Evolutionary conservation across 2,113 vertebrate species (phyloP), one percentile per base, ranked within the genome.

Genomic region (Chaetodon auriga): DNA sequence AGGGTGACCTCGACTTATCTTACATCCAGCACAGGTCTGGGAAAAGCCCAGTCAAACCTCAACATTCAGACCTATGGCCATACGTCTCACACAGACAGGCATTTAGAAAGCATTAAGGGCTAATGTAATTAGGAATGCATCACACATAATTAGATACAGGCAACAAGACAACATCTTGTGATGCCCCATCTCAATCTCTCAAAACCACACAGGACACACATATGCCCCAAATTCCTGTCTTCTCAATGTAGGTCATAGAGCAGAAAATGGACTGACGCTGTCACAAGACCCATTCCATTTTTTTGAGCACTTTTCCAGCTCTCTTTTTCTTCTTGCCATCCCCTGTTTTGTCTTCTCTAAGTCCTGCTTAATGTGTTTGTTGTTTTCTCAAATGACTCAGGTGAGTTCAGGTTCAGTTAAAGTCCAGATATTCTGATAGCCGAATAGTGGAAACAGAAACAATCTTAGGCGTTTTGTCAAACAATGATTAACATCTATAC

Each of bases 101-200:
- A 79, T 82, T 87, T 71, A 81, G 73, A 78, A 58, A 45, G 54
- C 38, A 80, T 90, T 65, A 58, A 54, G 2, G 1, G 10, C 38
- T 86, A 78, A 87, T 30, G 57, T 70, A 45, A 25, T 86, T 78
- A 73, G 84, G 85, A 73, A 81, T 81, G 70, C 70, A 82, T 90
- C 71, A 81, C 63, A 46, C 49, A 89, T 77, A 88, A 88, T 76
- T 75, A 70, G 49, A 90, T 79, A 75, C 55, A 83, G 15, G 14
- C 19, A 72, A 74, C 65, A 57, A 64, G 14, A 30, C 30, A 84
- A 86, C 76, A 73, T 81, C 62, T 82, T 77, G 90, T 81, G 16
- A 74, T 63, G 48, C 9, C 62, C 54, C 14, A 66, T 83, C 51
- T 53, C 60, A 51, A 23, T 70, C 65, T 69, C 61, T 79, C 15